phyloP scores from a whole-genome alignment of 2,797 vertebrate genomes.

The Enteromius thamalakanensis region DNA sequence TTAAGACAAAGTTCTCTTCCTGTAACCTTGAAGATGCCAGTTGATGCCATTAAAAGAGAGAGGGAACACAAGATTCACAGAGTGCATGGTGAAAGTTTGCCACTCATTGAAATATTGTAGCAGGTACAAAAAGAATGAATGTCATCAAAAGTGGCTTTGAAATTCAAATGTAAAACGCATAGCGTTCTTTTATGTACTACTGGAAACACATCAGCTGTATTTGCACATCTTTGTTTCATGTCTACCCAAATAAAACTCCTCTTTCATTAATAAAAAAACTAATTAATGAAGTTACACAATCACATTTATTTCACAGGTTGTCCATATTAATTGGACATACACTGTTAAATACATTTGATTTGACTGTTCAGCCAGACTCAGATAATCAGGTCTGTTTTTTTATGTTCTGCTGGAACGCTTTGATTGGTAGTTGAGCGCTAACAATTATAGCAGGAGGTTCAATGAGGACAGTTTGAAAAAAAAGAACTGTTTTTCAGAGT shows the following conservation, averaged over 20 bases:
- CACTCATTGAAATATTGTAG: conserved; percentile 66
- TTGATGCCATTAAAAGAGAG: conserved; percentile 47
- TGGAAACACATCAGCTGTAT: conserved; percentile 65
- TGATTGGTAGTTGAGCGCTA: conserved; percentile 12
- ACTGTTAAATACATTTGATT: conserved; percentile 12
- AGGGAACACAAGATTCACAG: conserved; percentile 19
- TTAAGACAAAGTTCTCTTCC: conserved; percentile 50
- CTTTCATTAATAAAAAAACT: conserved; percentile 53
- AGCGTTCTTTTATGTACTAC: conserved; percentile 69
- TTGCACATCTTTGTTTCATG: conserved; percentile 72
- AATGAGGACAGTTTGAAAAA: conserved; percentile 47
- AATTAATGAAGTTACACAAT: conserved; percentile 58
- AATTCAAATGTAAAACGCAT: conserved; percentile 69
- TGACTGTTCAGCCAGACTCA: conserved; percentile 22
- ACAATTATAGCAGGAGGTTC: conserved; percentile 36
- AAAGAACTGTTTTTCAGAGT: conserved; percentile 26
- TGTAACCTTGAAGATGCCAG: conserved; percentile 55
- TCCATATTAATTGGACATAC: conserved; percentile 44
- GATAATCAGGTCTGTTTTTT: conserved; percentile 39
- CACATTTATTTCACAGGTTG: conserved; percentile 25
- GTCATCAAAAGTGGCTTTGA: conserved; percentile 70
- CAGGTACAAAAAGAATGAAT: conserved; percentile 62
- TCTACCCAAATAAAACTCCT: conserved; percentile 72
- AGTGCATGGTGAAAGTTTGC: conserved; percentile 53
- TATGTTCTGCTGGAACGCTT: conserved; percentile 18